A percentile compares a stretch with the other conserved stretches of the same genome.
Conservation (phyloP, 2,888 invertebrate genomes). For the Sphaerophoria taeniata region DNA sequence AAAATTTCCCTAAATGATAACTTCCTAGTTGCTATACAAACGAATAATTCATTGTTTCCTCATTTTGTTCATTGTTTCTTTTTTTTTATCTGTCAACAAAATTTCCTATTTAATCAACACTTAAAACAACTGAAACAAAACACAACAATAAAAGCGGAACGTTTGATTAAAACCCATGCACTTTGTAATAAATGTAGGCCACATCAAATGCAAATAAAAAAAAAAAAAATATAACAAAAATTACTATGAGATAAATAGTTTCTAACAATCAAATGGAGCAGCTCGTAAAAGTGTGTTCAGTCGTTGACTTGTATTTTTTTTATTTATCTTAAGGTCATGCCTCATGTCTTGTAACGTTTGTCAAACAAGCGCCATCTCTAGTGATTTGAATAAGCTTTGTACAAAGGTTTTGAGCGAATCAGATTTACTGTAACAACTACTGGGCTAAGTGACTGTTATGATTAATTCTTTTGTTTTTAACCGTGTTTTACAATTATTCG, state of each 20-base stretch:
- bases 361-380: conserved; percentile 1
- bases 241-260: neutral
- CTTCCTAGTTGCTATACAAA: neutral
- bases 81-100: conserved; percentile 2
- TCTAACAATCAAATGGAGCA: neutral
- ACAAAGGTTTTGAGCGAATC: neutral
- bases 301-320: neutral
- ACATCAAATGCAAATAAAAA: neutral
- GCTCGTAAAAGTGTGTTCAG: conserved; percentile 7
- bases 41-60: conserved; percentile 11
- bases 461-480: too few relatives aligned
- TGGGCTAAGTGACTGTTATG: too few relatives aligned
- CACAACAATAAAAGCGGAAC: neutral
- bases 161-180: neutral
- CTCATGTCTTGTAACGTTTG: neutral
- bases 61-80: neutral
- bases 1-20: neutral
- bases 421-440: too few relatives aligned
- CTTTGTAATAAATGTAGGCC: conserved; percentile 8
- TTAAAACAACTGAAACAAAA: too few relatives aligned
- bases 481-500: too few relatives aligned
- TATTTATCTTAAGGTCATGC: conserved; percentile 6
- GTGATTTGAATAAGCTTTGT: neutral
- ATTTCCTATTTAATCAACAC: neutral
- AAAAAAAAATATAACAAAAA: neutral